Conservation (phyloP, 2,113 vertebrate genomes). For the Apaloderma vittatum region DNA sequence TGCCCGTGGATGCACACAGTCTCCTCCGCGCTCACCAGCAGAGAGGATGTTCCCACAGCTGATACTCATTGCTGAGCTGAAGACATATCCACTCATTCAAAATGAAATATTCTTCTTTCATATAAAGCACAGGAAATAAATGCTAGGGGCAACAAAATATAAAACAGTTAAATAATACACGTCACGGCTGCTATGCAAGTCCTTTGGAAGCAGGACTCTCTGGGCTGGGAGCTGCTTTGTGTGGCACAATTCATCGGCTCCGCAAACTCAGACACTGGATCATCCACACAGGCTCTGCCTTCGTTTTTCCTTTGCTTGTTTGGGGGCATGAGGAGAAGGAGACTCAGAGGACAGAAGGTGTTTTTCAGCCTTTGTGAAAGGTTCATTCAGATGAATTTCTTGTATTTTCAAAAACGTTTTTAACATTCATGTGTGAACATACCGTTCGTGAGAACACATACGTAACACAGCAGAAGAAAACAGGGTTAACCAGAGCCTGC, state of each 20-base stretch:
- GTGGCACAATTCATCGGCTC: background rate
- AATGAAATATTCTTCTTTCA: background rate
- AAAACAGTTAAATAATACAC: background rate
- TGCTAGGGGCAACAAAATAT: background rate
- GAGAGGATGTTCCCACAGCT: background rate
- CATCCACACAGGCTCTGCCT: background rate
- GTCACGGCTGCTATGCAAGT: background rate
- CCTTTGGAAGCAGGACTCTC: background rate
- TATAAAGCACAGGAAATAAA: constrained; percentile 5
- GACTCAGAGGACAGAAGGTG: background rate
- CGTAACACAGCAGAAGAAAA: background rate
- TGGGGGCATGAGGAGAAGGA: background rate
- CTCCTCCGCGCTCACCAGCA: background rate
- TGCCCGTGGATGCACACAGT: background rate
- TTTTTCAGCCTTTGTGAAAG: background rate
- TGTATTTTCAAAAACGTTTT: background rate
- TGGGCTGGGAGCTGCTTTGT: rapidly evolving
- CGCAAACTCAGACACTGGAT: background rate
- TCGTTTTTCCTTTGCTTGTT: background rate
- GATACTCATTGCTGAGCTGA: background rate
- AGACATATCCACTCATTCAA: background rate
- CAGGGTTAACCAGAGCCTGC: background rate
- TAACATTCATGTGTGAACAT: background rate
- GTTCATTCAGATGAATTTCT: background rate
- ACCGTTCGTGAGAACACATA: rapidly evolving